These are phyloP conservation scores for Cepaea hortensis DNA, from an alignment of 2,888 invertebrate species.

Conservation along the genomic window DNA sequence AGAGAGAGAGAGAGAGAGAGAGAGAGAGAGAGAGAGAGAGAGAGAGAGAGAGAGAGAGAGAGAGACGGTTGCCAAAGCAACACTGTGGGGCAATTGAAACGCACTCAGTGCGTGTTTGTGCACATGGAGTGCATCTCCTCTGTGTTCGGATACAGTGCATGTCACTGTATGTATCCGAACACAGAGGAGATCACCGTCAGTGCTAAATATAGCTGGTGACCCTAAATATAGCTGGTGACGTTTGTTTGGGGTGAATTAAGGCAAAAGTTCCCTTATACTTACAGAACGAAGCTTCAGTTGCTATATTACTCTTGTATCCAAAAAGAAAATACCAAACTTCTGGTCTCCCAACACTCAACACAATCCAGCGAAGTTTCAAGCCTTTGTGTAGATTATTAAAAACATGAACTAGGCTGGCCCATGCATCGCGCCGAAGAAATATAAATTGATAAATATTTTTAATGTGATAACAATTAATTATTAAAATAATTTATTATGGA, in stretches of 20 bases:
- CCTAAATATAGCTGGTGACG: not conserved
- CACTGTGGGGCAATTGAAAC: too few species aligned
- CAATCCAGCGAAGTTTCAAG: not conserved
- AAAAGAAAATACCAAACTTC: not conserved
- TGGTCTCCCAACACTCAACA: too few species aligned
- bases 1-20: too few species aligned
- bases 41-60: too few species aligned
- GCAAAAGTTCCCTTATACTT: not conserved
- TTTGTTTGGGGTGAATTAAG: too few species aligned
- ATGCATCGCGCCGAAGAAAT: not conserved
- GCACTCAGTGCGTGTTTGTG: too few species aligned
- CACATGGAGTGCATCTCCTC: too few species aligned
- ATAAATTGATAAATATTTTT: not conserved
- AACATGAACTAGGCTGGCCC: not conserved
- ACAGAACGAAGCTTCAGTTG: not conserved
- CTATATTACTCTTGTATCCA: not conserved
- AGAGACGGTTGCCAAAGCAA: too few species aligned
- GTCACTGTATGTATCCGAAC: not conserved
- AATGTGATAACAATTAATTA: not conserved
- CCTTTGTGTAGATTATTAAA: constrained; percentile 1
- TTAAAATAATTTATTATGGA: too few species aligned
- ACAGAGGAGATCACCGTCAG: not conserved
- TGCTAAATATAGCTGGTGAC: not conserved
- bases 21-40: too few species aligned
- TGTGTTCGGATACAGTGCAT: too few species aligned